Percentiles rank a stretch among this genome's conserved stretches.
phyloP scores from a whole-genome alignment of 2,888 invertebrate genomes.

The Brenthis daphne region DNA sequence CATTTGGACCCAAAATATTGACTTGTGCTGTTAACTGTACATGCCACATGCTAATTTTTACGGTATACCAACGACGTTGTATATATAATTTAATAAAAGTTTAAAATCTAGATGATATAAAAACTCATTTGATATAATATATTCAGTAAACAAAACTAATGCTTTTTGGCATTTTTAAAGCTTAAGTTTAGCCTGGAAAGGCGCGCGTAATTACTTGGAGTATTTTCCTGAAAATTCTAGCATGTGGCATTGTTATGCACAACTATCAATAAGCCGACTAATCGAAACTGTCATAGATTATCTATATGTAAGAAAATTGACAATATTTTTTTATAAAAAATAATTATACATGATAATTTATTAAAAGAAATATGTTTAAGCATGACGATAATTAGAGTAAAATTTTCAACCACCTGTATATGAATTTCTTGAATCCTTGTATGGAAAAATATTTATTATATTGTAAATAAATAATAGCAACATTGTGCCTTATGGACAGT shows the following conservation, averaged over 20 bases:
- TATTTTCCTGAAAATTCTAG: constrained; percentile 12
- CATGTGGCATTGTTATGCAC: constrained; percentile 17
- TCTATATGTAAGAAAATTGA: neutral
- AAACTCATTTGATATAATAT: too few relatives aligned
- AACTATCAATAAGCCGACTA: neutral
- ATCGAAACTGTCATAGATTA: neutral
- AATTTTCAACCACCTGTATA: neutral
- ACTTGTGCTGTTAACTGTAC: constrained; percentile 3
- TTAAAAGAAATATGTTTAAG: neutral
- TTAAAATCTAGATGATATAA: too few relatives aligned
- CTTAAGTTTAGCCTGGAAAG: too few relatives aligned
- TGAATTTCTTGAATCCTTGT: constrained; percentile 1
- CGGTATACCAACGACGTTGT: too few relatives aligned
- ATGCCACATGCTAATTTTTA: constrained; percentile 9
- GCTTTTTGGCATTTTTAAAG: too few relatives aligned
- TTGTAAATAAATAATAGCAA: constrained; percentile 30
- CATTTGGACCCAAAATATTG: neutral
- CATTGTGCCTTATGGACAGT: constrained; percentile 32
- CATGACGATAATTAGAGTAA: neutral
- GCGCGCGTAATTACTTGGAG: too few relatives aligned
- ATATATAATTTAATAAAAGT: too few relatives aligned
- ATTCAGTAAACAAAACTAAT: too few relatives aligned
- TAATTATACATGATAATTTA: neutral
- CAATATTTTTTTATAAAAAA: neutral
- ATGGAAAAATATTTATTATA: constrained; percentile 10